Evolutionary conservation across 2,113 vertebrate species (phyloP), one percentile per base, ranked within the genome.

Genomic region (Craseonycteris thonglongyai): DNA sequence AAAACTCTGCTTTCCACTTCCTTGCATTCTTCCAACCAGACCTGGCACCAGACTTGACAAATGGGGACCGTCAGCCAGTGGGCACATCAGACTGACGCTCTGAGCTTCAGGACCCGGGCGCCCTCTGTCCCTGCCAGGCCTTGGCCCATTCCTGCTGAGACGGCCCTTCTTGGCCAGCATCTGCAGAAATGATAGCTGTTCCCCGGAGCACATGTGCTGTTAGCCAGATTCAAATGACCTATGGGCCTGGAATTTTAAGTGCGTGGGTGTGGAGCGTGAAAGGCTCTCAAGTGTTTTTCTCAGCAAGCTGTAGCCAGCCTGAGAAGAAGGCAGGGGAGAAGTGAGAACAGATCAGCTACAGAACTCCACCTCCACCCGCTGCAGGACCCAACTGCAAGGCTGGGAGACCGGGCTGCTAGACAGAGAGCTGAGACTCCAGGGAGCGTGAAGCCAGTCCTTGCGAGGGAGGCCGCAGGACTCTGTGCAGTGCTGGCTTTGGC

Each of bases 221-320:
- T 92, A 61, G 74, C 81, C 59, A 66, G 45, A 75, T 68, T 83
- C 75, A 54, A 68, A 75, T 93, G 96, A 92, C 94, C 96, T 58
- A 35, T 61, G 91, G 97, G 92, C 91, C 91, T 96, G 97, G 97
- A 91, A 97, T 97, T 95, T 96, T 58, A 90, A 96, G 96, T 85
- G 92, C 18, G 63, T 91, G 94, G 96, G 97, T 78, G 96, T 82
- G 95, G 68, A 88, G 85, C 22, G 66, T 0, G 22, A 88, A 92
- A 81, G 81, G n/a, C 61, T 82, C 82, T 95, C 79, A 92, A 95
- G 94, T 95, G 96, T 94, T 95, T 94, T 96, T 95, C 94, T 82
- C 88, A 45, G 81, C 42, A 47, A 66, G 33, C 90, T 54, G 69
- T 6, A 7, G 79, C 76, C 51, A 40, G 88, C 61, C 78, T 2